phyloP scores from a whole-genome alignment of 2,797 vertebrate species.

The Cyclopterus lumpus region DNA sequence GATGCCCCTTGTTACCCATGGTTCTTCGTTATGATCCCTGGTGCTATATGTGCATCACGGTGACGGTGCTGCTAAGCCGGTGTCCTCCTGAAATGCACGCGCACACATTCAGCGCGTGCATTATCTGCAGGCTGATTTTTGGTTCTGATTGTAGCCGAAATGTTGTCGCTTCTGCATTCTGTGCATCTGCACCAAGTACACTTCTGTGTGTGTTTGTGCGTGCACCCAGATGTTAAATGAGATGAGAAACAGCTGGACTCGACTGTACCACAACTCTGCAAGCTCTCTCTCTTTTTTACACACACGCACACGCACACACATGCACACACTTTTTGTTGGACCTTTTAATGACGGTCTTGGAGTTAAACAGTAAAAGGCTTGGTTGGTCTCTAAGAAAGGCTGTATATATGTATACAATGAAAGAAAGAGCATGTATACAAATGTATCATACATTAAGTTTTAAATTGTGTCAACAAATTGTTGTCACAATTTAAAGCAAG shows the following conservation, averaged over 20 bases:
- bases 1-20: constrained; percentile 37
- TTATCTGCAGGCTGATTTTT: constrained; percentile 28
- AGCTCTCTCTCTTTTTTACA: not conserved
- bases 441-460: not conserved
- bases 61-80: constrained; percentile 36
- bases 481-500: not conserved
- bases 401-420: not conserved
- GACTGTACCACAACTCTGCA: constrained; percentile 21
- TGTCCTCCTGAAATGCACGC: constrained; percentile 14
- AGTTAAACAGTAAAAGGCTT: constrained; percentile 36
- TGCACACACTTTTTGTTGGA: constrained; percentile 1
- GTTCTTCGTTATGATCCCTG: constrained; percentile 37
- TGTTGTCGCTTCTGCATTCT: not conserved
- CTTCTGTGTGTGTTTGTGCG: constrained; percentile 4
- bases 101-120: constrained; percentile 14
- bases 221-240: constrained; percentile 51
- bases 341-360: constrained; percentile 31
- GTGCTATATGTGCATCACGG: constrained; percentile 69
- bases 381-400: constrained; percentile 21
- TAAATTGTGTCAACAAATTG: not conserved
- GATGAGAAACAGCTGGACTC: constrained; percentile 67
- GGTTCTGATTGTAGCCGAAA: no score
- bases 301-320: not conserved
- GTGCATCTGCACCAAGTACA: not conserved
- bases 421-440: not conserved